Evolutionary conservation across 2,797 vertebrate genomes (phyloP), one percentile per base, ranked within the genome.

Genomic region (Pogonophryne albipinna): DNA sequence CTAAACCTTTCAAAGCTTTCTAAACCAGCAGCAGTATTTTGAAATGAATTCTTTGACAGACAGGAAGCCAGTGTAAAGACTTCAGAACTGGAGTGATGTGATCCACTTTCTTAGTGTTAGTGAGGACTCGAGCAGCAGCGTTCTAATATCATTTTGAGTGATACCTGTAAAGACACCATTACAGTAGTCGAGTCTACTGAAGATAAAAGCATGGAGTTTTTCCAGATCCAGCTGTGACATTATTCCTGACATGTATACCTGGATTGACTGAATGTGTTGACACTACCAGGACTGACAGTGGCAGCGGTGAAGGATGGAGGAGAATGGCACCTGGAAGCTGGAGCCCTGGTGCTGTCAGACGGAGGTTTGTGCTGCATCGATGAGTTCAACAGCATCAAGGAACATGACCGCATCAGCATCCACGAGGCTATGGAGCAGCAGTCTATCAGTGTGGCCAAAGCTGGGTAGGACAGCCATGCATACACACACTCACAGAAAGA

Each of bases 371-470:
- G 98, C 91, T 99, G 98, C 89, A 99, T 99, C 7, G 98, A 99
- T 0, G 98, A 99, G 79, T 99, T 99, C 91, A 99, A 95, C 71
- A 99, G 97, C 83, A 99, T 99, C 88, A 99, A 98, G 86, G 97
- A 98, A 55, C 98, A 98, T 5, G 98, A 99, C 83, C 96, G 98
- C 79, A 97, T 97, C 87, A 98, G 98, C 89, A 98, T 99, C 85
- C 98, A 99, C 0, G 98, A 99, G 84, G 98, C 98, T 53, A 99
- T 99, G 98, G 98, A 99, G 87, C 98, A 99, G 23, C 98, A 99
- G 86, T 98, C 97, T 55, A 99, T 99, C 61, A 99, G 98, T 58
- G 98, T 99, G 66, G 98, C 98, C 72, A 99, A 99, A 88, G 98
- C 98, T 56, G 98, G 98, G 98, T 99, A 93, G 85, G 95, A 76